Conservation (phyloP, 2,888 invertebrate genomes). For the Digitonthophagus gazella region DNA sequence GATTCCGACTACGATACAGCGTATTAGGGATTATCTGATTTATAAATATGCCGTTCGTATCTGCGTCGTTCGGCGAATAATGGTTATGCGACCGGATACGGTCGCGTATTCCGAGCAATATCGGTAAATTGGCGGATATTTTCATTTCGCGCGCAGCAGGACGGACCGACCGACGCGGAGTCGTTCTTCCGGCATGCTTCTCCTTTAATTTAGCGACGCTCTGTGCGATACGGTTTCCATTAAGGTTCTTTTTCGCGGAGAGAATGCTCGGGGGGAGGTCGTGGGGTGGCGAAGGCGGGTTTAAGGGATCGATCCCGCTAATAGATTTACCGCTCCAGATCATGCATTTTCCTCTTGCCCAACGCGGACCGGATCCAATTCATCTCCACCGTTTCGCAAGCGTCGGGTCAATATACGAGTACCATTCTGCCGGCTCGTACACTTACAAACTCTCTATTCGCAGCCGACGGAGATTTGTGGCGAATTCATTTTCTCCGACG, state of each 20-base stretch:
- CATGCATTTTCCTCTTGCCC: neutral
- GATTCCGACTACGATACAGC: conserved; percentile 25
- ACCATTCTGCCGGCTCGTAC: neutral
- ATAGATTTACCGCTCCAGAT: neutral
- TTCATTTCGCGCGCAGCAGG: neutral
- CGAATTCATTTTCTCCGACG: neutral
- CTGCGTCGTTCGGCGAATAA: neutral
- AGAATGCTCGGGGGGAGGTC: neutral
- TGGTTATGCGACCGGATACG: conserved; percentile 1
- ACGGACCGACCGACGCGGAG: neutral
- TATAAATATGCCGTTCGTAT: conserved; percentile 26
- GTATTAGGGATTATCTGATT: conserved; percentile 32
- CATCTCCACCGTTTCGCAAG: neutral
- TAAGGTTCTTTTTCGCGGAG: neutral
- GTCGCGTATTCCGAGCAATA: neutral
- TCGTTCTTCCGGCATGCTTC: neutral
- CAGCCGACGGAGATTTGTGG: neutral
- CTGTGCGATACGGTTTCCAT: neutral
- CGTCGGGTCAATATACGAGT: neutral
- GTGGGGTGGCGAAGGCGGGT: neutral
- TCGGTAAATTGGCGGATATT: neutral
- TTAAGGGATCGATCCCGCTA: neutral
- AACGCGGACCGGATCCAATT: neutral
- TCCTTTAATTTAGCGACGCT: neutral
- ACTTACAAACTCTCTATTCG: neutral